Evolutionary conservation across 2,113 vertebrate genomes (phyloP).

Genomic region (Myrmecobius fasciatus): DNA sequence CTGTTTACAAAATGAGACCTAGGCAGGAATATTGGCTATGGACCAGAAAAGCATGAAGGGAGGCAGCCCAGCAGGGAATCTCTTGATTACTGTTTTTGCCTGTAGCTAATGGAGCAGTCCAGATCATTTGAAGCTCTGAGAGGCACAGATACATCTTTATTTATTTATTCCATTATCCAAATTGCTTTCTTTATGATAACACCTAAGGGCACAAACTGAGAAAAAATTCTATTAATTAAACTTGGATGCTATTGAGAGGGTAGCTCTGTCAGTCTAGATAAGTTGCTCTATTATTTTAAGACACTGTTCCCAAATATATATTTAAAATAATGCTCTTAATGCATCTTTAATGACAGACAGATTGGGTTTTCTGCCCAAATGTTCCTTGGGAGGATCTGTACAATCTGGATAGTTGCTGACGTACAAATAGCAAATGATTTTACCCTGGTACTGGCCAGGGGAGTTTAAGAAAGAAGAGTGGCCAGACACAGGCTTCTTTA

Average conservation of each 20-base stretch:
- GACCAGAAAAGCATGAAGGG: background rate
- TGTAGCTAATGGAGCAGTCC: background rate
- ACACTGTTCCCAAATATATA: background rate
- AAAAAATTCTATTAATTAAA: background rate
- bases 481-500: background rate
- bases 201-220: background rate
- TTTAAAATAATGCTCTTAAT: background rate
- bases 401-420: background rate
- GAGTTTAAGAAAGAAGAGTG: background rate
- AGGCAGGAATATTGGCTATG: background rate
- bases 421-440: background rate
- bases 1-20: background rate
- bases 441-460: background rate
- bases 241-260: background rate
- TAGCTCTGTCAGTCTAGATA: background rate
- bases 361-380: background rate
- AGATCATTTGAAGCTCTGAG: background rate
- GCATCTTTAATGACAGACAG: background rate
- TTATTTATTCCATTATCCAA: background rate
- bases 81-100: background rate
- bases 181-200: background rate
- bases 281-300: background rate
- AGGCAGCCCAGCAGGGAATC: background rate
- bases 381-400: background rate
- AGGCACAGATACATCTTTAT: background rate